These are phyloP conservation scores for Boulengeromyrus knoepffleri DNA, from an alignment of 2,113 vertebrate species.

Conservation along the genomic window DNA sequence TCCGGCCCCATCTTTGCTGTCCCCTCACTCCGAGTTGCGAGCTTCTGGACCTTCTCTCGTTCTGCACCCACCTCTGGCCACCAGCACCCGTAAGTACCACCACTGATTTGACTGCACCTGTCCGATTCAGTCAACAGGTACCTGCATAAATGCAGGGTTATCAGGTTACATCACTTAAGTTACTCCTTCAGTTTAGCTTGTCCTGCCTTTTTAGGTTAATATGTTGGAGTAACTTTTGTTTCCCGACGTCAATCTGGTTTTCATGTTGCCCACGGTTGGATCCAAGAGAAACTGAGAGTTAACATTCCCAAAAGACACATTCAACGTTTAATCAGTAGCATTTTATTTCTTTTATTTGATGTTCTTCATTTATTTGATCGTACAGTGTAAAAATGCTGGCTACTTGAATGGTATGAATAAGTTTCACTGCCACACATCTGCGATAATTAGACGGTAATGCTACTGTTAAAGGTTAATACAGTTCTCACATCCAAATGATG, in stretches of 20 bases:
- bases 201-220: not conserved
- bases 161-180: not conserved
- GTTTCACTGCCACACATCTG: not conserved
- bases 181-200: not conserved
- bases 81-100: conserved; percentile 60
- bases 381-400: not conserved
- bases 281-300: not conserved
- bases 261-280: not conserved
- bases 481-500: not conserved
- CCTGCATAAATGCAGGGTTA: not conserved
- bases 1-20: conserved; percentile 66
- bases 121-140: not conserved
- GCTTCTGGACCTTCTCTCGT: conserved; percentile 54
- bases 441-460: not conserved
- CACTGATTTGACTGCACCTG: not conserved
- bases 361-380: not conserved
- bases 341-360: not conserved
- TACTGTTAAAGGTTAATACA: not conserved
- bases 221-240: not conserved
- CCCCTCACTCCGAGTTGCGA: conserved; percentile 68
- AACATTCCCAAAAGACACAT: not conserved
- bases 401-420: not conserved
- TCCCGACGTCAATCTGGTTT: not conserved
- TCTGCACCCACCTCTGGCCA: conserved; percentile 52
- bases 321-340: not conserved